These are phyloP conservation scores for Acanthacorydalis orientalis DNA, from an alignment of 2,888 invertebrate species.

Conservation along the genomic window DNA sequence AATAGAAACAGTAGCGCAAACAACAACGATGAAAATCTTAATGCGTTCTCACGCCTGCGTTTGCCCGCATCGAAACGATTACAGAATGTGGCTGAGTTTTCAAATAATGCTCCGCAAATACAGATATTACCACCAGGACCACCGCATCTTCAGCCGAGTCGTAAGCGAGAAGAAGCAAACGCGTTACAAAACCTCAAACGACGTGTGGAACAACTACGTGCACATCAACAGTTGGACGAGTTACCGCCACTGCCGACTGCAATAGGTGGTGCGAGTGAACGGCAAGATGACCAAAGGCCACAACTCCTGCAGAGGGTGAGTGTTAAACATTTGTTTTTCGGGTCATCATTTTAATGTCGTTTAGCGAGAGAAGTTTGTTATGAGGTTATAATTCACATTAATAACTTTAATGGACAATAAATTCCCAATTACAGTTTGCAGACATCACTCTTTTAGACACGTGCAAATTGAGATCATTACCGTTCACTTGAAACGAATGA, in stretches of 20 bases:
- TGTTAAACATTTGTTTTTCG: constrained; percentile 1
- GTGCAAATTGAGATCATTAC: too few relatives aligned
- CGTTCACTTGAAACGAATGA: too few relatives aligned
- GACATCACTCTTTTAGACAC: too few relatives aligned
- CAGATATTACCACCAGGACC: constrained; percentile 19
- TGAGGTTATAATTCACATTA: too few relatives aligned
- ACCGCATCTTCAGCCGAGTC: constrained; percentile 41
- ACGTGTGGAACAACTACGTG: constrained; percentile 39
- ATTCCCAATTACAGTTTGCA: too few relatives aligned
- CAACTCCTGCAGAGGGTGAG: constrained; percentile 35
- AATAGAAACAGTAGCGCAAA: neutral
- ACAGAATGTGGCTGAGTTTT: constrained; percentile 9
- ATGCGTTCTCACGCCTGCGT: constrained; percentile 2
- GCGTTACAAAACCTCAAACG: constrained; percentile 53
- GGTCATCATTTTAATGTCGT: constrained; percentile 2
- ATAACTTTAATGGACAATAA: too few relatives aligned
- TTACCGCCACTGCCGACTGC: constrained; percentile 17
- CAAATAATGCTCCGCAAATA: constrained; percentile 23
- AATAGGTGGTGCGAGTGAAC: constrained; percentile 16
- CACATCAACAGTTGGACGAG: constrained; percentile 26
- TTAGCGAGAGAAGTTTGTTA: constrained; percentile 1
- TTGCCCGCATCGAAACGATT: constrained; percentile 2
- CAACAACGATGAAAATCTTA: neutral
- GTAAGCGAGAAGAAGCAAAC: constrained; percentile 47
- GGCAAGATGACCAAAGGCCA: constrained; percentile 47